Base-by-base conservation (phyloP, 2,113 vertebrate genomes). In the Seriola rivoliana region DNA sequence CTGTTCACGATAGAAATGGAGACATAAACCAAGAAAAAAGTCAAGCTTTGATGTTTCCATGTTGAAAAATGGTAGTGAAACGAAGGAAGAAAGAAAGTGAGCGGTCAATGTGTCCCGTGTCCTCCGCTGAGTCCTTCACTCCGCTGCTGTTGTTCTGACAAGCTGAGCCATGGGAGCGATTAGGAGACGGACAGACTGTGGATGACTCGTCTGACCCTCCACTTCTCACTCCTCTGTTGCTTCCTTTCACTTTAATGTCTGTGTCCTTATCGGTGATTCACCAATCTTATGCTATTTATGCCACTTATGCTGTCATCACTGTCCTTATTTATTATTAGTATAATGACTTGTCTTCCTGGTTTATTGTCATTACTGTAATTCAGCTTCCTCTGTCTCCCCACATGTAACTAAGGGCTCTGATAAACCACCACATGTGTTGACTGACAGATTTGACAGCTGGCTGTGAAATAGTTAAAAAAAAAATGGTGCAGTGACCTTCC, bases 81-180 rank as follows among this genome's bases (percentile, higher is more conserved):
- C 19, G 60, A 54, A 63, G 52, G 14, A 32, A 71, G 55, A 44
- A 55, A 70, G 60, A 55, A 44, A 71, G 36, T 17, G 25, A 75
- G 48, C 12, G 1, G 86, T 63, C 84, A 85, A 23, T 40, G 60
- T 57, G 70, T 36, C 57, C 29, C 17, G 23, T 38, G 42, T 81
- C 82, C 78, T 84, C 72, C 54, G 36, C 70, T 54, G 60, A 78
- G 77, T 76, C 65, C 68, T 86, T 80, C 83, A 75, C 80, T 65
- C 69, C 80, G 64, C 68, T 69, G 71, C 75, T 75, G 75, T 40
- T 82, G 59, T 70, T 85, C 78, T 88, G 88, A 87, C 86, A 87
- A 64, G 60, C 46, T 72, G 82, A 90, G 81, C 82, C 77, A 58
- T 78, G 89, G 78, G 85, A 84, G 75, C 82, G 80, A 88, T 88